Evolutionary conservation across 1,140 invertebrate species (phyloP).

Genomic region (Hestina assimilis): DNA sequence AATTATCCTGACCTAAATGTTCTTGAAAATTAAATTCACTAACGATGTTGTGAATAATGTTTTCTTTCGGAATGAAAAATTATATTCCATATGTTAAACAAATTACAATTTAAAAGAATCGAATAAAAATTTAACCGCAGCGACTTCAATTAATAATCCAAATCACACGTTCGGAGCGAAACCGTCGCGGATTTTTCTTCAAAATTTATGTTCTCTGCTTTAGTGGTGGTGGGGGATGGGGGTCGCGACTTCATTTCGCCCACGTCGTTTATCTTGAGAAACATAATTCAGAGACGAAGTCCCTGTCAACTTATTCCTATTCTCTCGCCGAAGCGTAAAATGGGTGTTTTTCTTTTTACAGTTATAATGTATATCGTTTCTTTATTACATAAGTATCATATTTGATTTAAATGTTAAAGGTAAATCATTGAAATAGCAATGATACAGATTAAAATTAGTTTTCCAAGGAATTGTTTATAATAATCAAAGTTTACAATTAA

Average conservation of each 20-base stretch:
- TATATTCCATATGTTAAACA: background rate
- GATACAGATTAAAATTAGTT: too few species aligned
- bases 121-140: constrained; percentile 29
- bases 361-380: constrained; percentile 18
- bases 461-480: too few species aligned
- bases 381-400: constrained; percentile 4
- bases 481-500: too few species aligned
- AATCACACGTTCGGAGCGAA: constrained; percentile 70
- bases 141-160: constrained; percentile 75
- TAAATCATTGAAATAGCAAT: too few species aligned
- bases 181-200: constrained; percentile 74
- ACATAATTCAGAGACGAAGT: constrained; percentile 78
- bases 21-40: background rate
- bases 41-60: background rate
- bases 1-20: background rate
- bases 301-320: constrained; percentile 80
- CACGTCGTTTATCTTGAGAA: constrained; percentile 78
- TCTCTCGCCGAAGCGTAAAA: constrained; percentile 78
- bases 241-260: constrained; percentile 78
- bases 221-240: constrained; percentile 36
- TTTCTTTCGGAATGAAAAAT: background rate
- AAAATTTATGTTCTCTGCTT: constrained; percentile 68
- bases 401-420: background rate
- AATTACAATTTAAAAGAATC: constrained; percentile 11
- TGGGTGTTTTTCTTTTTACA: constrained; percentile 63